Conservation (phyloP, 2,888 invertebrate species). For the Cephus rjabovi region DNA sequence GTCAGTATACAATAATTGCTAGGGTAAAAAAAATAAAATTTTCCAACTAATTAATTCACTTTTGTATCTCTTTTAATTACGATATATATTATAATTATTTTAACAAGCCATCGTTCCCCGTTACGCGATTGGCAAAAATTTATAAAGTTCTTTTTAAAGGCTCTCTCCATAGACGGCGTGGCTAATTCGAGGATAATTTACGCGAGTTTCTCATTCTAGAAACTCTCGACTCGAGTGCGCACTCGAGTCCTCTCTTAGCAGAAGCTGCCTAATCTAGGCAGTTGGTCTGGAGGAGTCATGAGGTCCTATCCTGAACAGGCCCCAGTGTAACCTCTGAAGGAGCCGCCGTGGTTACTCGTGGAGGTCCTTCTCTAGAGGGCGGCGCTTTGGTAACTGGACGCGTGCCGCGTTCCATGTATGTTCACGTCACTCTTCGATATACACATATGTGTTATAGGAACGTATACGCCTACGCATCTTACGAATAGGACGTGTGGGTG, state of each 20-base stretch:
- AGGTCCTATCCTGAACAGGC: neutral
- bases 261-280: constrained; percentile 4
- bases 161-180: constrained; percentile 9
- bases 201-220: constrained; percentile 2
- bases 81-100: neutral
- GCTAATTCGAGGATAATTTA: constrained; percentile 31
- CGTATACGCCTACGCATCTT: neutral
- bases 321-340: neutral
- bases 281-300: neutral
- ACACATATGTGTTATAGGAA: neutral
- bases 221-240: constrained; percentile 10
- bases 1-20: constrained; percentile 8
- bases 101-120: neutral
- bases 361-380: constrained; percentile 36
- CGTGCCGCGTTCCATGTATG: constrained; percentile 49
- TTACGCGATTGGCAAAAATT: neutral
- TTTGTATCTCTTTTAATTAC: no score
- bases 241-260: constrained; percentile 7
- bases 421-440: neutral
- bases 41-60: neutral
- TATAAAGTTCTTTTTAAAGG: neutral
- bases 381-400: constrained; percentile 63
- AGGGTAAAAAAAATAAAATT: neutral
- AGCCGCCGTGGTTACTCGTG: neutral
- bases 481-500: constrained; percentile 6